Conservation (phyloP, 2,888 invertebrate species). For the Norana najaformis region DNA sequence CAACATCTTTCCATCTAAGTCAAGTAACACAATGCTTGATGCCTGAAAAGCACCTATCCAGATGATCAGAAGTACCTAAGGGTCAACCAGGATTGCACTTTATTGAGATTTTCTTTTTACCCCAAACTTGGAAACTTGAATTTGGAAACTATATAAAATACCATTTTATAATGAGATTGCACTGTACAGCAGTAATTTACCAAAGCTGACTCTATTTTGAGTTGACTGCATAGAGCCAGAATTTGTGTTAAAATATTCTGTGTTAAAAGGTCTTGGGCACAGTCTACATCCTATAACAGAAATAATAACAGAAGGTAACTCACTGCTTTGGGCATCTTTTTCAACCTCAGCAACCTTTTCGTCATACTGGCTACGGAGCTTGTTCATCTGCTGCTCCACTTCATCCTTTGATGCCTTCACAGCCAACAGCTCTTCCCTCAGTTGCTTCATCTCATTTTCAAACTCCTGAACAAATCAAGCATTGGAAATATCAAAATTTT, state of each 20-base stretch:
- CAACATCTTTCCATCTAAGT: background rate
- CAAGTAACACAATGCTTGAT: background rate
- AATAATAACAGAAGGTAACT: too few relatives aligned
- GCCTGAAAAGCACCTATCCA: background rate
- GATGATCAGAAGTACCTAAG: background rate
- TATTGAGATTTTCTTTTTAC: too few relatives aligned
- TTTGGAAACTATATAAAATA: background rate
- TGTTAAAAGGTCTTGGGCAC: too few relatives aligned
- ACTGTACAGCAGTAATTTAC: background rate
- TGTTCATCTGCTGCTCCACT: constrained; percentile 69
- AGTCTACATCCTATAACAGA: too few relatives aligned
- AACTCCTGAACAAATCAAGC: constrained; percentile 62
- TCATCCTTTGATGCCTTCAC: constrained; percentile 50
- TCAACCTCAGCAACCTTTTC: constrained; percentile 30
- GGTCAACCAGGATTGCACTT: background rate
- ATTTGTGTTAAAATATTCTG: background rate
- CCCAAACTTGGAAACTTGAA: background rate
- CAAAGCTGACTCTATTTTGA: background rate
- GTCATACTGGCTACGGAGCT: constrained; percentile 65
- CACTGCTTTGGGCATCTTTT: constrained; percentile 19
- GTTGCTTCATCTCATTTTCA: constrained; percentile 67
- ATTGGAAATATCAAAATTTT: background rate
- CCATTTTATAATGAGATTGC: background rate
- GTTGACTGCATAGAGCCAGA: background rate
- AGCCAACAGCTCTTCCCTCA: constrained; percentile 65